Conservation (phyloP, 2,113 vertebrate genomes). For the Platysteira castanea region DNA sequence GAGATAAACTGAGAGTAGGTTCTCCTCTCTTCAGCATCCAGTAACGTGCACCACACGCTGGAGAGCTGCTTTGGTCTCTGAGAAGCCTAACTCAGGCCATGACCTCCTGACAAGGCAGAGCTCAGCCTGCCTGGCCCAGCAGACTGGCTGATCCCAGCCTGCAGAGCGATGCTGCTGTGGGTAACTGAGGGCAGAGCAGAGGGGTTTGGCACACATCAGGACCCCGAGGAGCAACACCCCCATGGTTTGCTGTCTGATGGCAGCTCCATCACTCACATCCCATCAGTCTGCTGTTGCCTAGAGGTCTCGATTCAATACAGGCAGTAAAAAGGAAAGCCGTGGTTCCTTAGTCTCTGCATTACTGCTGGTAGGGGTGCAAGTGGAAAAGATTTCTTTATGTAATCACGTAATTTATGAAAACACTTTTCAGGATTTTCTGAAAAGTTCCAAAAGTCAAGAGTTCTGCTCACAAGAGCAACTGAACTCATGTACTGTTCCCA, state of each 20-base stretch:
- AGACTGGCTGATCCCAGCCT: not conserved
- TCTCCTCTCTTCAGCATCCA: not conserved
- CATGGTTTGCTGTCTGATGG: not conserved
- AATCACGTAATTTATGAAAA: not conserved
- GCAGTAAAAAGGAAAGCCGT: not conserved
- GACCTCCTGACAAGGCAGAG: not conserved
- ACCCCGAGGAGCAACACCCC: not conserved
- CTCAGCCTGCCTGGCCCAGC: not conserved
- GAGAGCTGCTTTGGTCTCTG: not conserved
- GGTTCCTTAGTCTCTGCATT: not conserved
- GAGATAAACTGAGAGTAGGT: not conserved
- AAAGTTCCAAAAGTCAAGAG: not conserved
- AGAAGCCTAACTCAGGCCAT: not conserved
- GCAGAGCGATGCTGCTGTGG: rapidly evolving
- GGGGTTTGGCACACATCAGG: not conserved
- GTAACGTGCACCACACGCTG: rapidly evolving
- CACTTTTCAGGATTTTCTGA: not conserved
- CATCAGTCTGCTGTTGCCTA: not conserved
- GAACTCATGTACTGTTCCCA: rapidly evolving
- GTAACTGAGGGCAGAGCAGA: not conserved
- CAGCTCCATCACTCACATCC: not conserved
- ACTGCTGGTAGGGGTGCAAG: not conserved
- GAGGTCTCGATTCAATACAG: not conserved
- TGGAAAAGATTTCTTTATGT: rapidly evolving
- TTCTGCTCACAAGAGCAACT: not conserved